These are phyloP conservation scores for Diadema setosum DNA, from an alignment of 35 echinoderm and acorn worm genomes.

Conservation along the genomic window DNA sequence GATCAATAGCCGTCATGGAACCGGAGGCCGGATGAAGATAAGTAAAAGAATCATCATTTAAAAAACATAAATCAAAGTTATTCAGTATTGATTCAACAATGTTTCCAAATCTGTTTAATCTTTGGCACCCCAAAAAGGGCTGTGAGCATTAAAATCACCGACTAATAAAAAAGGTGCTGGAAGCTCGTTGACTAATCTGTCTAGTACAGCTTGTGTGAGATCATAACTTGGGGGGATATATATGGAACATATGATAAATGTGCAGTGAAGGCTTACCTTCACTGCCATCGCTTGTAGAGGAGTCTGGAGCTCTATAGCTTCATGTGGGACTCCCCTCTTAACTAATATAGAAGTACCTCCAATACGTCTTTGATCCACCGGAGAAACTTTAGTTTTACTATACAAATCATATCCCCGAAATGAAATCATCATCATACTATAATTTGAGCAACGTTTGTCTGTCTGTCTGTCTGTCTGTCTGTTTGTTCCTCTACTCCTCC, in stretches of 20 bases:
- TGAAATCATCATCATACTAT: no score
- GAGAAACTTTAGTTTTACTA: neutral
- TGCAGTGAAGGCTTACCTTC: neutral
- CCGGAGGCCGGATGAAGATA: neutral
- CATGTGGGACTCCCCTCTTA: neutral
- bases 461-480: no score
- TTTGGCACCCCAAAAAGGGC: neutral
- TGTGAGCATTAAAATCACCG: constrained; percentile 19
- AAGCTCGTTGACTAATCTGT: neutral
- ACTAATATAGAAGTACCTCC: neutral
- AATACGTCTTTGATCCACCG: neutral
- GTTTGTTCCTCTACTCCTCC: no score
- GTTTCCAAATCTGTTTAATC: neutral
- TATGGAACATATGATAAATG: neutral
- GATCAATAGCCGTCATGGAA: neutral
- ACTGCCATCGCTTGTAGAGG: neutral
- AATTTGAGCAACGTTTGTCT: no score
- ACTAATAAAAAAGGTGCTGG: neutral
- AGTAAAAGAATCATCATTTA: constrained; percentile 8
- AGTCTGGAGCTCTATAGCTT: neutral
- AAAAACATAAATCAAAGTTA: constrained; percentile 4
- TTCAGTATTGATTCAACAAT: neutral
- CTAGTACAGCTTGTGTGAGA: neutral
- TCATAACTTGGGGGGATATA: neutral
- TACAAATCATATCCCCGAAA: neutral